A percentile compares a stretch with the other conserved stretches of the same genome.
Evolutionary conservation across 2,797 vertebrate species (phyloP).

Genomic region (Mus caroli): DNA sequence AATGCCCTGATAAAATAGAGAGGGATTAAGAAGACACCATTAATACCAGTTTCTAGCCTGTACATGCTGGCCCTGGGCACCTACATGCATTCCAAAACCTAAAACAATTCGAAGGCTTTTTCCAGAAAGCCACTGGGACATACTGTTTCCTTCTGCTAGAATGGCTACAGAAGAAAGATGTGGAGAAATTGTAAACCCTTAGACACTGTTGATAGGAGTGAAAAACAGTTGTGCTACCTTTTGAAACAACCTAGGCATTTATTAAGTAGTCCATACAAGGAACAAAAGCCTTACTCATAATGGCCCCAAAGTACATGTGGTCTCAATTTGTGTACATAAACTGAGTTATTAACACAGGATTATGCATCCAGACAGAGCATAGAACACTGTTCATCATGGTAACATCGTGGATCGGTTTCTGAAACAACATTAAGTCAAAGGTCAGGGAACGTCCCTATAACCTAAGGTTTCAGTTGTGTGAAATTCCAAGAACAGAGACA

Average conservation of each 20-base stretch:
- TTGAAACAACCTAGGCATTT: background rate
- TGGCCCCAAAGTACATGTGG: no score
- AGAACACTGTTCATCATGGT: no score
- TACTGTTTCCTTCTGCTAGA: accelerated
- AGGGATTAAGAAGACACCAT: background rate
- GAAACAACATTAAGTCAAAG: background rate
- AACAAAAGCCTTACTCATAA: background rate
- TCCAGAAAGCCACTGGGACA: background rate
- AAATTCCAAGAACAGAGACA: background rate
- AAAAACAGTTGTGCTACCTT: accelerated
- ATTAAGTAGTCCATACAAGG: background rate
- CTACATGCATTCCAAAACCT: background rate
- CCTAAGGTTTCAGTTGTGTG: accelerated
- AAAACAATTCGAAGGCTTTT: background rate
- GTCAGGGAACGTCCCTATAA: accelerated
- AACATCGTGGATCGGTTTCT: accelerated
- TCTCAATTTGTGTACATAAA: background rate
- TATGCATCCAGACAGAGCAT: background rate
- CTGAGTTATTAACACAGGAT: accelerated
- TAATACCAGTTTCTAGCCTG: background rate
- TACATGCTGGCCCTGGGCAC: background rate
- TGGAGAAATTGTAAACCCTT: background rate
- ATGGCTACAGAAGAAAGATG: background rate
- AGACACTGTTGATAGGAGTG: background rate
- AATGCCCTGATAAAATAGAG: background rate